Evolutionary conservation across 1,140 invertebrate genomes (phyloP).

Genomic region (Mactra quadrangularis): DNA sequence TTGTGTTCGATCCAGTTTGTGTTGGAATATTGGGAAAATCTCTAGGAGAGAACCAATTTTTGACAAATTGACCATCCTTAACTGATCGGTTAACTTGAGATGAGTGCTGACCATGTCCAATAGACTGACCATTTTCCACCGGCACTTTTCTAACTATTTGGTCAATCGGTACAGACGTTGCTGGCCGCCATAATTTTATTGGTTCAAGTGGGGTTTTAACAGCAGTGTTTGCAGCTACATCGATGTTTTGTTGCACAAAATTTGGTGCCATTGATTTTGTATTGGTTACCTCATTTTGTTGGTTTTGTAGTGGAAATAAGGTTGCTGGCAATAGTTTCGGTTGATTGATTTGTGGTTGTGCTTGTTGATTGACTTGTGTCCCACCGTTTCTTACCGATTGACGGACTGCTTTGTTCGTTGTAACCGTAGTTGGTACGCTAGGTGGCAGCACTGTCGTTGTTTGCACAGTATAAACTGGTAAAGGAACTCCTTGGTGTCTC

Average conservation of each 20-base stretch:
- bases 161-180: neutral
- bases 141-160: neutral
- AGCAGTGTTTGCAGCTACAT: neutral
- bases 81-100: neutral
- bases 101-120: neutral
- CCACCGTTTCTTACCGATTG: no score
- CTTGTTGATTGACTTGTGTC: neutral
- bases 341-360: no score
- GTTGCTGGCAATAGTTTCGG: neutral
- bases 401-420: no score
- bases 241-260: neutral
- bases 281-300: neutral
- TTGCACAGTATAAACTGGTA: no score
- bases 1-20: no score
- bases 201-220: constrained; percentile 16
- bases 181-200: constrained; percentile 23
- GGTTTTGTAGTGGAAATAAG: neutral
- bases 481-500: no score
- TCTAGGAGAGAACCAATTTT: constrained; percentile 6
- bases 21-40: neutral
- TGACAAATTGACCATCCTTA: constrained; percentile 3
- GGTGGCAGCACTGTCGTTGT: no score
- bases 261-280: neutral
- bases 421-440: no score
- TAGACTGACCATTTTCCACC: no score